Percentiles rank a stretch among this genome's conserved stretches.
These are phyloP conservation scores for Hermatobates lingyangjiaoensis DNA, from an alignment of 1,140 invertebrate species.

Conservation along the genomic window DNA sequence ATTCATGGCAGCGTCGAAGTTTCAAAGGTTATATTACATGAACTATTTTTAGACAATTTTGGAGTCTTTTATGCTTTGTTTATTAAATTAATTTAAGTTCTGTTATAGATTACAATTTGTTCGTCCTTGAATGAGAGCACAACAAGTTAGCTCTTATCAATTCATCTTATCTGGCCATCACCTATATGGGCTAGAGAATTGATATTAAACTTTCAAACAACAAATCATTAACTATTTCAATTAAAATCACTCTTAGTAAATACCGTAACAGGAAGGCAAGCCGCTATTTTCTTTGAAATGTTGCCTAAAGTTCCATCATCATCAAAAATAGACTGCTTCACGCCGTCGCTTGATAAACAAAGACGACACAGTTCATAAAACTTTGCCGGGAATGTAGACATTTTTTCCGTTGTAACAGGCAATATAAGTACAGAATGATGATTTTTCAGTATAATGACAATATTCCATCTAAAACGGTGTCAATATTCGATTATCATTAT, in stretches of 20 bases:
- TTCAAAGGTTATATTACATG: too few relatives aligned
- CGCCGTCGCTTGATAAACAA: slow-evolving; percentile 41
- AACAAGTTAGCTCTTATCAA: slow-evolving; percentile 13
- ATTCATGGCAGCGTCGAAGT: too few relatives aligned
- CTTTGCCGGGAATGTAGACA: slow-evolving; percentile 45
- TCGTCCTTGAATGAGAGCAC: slow-evolving; percentile 5
- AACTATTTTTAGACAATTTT: too few relatives aligned
- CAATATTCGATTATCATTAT: not conserved
- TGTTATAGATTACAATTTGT: too few relatives aligned
- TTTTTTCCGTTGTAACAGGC: slow-evolving; percentile 17
- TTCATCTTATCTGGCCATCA: slow-evolving; percentile 13
- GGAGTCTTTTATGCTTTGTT: too few relatives aligned
- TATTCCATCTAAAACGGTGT: slow-evolving; percentile 1
- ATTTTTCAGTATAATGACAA: not conserved
- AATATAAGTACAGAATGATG: not conserved
- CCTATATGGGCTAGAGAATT: slow-evolving; percentile 11
- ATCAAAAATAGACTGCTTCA: slow-evolving; percentile 42
- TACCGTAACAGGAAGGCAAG: slow-evolving; percentile 9
- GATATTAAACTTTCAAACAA: slow-evolving; percentile 9
- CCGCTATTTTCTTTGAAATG: slow-evolving; percentile 36
- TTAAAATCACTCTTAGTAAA: not conserved
- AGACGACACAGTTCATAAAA: slow-evolving; percentile 49
- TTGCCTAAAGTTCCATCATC: slow-evolving; percentile 40
- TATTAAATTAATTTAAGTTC: too few relatives aligned
- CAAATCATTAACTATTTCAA: too few relatives aligned